phyloP scores from a whole-genome alignment of 1,140 invertebrate genomes.

The Danaus plexippus region DNA sequence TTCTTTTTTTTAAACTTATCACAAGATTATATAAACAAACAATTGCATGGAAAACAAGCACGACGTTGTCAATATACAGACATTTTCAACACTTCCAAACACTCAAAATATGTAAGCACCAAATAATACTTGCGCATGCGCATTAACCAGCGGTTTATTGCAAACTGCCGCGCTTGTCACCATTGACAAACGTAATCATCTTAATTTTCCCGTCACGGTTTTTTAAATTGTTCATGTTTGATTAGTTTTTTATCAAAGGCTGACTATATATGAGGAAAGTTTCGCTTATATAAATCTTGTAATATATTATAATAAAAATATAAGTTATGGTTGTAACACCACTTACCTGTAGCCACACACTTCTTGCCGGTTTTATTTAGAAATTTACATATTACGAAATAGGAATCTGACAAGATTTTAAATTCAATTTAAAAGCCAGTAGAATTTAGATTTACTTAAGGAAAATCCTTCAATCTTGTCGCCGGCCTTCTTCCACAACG shows the following conservation, averaged over 20 bases:
- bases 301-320: not conserved
- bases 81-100: slow-evolving; percentile 32
- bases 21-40: not conserved
- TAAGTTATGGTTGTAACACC: not conserved
- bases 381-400: not conserved
- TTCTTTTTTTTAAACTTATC: not conserved
- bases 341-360: too few species aligned
- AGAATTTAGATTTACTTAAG: slow-evolving; percentile 7
- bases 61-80: not conserved
- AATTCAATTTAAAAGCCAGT: not conserved
- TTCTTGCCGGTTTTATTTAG: not conserved
- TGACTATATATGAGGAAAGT: not conserved
- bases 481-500: too few species aligned
- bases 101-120: slow-evolving; percentile 27
- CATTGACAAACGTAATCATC: slow-evolving; percentile 13
- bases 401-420: slow-evolving; percentile 1
- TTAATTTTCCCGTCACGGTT: slow-evolving; percentile 17
- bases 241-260: slow-evolving; percentile 2
- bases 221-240: not conserved
- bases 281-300: not conserved
- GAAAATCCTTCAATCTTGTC: slow-evolving; percentile 6
- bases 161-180: slow-evolving; percentile 33
- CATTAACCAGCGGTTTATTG: slow-evolving; percentile 36
- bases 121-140: slow-evolving; percentile 44
- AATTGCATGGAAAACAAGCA: not conserved